Conservation (phyloP, 2,888 invertebrate genomes). For the Epistrophella euchroma region DNA sequence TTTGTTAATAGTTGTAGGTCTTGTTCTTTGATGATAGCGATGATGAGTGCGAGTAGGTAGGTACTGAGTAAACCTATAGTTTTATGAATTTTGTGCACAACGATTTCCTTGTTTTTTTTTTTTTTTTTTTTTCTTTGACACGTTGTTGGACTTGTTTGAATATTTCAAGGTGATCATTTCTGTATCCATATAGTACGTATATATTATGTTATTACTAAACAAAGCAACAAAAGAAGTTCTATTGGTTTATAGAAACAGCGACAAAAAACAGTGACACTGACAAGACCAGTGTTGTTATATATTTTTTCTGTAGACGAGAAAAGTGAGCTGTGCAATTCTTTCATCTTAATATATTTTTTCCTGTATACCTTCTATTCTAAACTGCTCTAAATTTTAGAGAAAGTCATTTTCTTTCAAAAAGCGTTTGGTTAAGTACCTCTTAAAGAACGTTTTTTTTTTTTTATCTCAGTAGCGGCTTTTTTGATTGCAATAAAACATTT, state of each 20-base stretch:
- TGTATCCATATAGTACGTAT: neutral
- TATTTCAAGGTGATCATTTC: conserved; percentile 24
- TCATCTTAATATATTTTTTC: too few species aligned
- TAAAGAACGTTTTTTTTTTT: too few species aligned
- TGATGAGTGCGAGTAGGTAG: too few species aligned
- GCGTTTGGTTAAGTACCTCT: too few species aligned
- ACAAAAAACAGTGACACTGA: neutral
- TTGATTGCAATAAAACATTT: too few species aligned
- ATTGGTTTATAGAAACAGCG: neutral
- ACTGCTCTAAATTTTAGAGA: too few species aligned
- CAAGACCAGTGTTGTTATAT: conserved; percentile 20
- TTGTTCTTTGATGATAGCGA: neutral
- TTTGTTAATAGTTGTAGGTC: neutral
- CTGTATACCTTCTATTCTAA: too few species aligned
- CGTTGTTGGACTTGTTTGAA: conserved; percentile 28
- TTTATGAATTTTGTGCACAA: neutral
- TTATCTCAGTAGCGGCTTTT: too few species aligned
- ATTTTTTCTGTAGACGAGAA: neutral
- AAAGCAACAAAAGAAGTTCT: conserved; percentile 7
- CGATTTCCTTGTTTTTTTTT: neutral
- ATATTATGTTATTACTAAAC: neutral
- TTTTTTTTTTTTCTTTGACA: neutral
- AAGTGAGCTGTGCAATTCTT: too few species aligned
- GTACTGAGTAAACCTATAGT: neutral
- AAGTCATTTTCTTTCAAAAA: too few species aligned